Evolutionary conservation across 2,888 invertebrate species (phyloP).

Genomic region (Drosophila melanosoma): DNA sequence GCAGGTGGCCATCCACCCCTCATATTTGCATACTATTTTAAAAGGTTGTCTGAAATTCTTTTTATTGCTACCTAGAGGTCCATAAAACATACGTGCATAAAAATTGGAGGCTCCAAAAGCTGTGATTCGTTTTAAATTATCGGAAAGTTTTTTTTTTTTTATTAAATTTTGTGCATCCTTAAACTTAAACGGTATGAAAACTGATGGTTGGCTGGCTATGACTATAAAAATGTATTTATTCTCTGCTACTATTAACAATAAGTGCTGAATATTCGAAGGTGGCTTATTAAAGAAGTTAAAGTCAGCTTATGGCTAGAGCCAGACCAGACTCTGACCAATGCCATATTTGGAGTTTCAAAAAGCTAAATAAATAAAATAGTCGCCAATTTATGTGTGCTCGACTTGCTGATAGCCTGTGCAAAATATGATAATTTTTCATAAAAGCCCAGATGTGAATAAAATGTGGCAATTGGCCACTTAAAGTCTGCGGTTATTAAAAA

Average conservation of each 20-base stretch:
- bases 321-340: slow-evolving; percentile 7
- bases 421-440: neutral
- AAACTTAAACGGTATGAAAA: neutral
- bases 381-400: too few relatives aligned
- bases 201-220: neutral
- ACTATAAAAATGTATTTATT: neutral
- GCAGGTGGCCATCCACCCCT: slow-evolving; percentile 6
- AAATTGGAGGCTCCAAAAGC: neutral
- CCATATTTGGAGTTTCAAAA: slow-evolving; percentile 9
- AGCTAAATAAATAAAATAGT: neutral
- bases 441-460: neutral
- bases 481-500: neutral
- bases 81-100: slow-evolving; percentile 25
- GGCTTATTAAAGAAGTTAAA: slow-evolving; percentile 1
- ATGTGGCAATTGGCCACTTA: neutral
- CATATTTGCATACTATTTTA: slow-evolving; percentile 69
- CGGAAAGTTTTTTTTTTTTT: slow-evolving; percentile 6
- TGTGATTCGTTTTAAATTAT: slow-evolving; percentile 56
- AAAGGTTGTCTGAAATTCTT: slow-evolving; percentile 45
- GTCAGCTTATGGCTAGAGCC: slow-evolving; percentile 14
- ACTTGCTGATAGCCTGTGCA: neutral
- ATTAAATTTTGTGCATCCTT: neutral
- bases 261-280: slow-evolving; percentile 18
- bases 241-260: neutral
- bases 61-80: slow-evolving; percentile 36